These are phyloP conservation scores for Synergus itoensis DNA, from an alignment of 2,888 invertebrate species.

Conservation along the genomic window DNA sequence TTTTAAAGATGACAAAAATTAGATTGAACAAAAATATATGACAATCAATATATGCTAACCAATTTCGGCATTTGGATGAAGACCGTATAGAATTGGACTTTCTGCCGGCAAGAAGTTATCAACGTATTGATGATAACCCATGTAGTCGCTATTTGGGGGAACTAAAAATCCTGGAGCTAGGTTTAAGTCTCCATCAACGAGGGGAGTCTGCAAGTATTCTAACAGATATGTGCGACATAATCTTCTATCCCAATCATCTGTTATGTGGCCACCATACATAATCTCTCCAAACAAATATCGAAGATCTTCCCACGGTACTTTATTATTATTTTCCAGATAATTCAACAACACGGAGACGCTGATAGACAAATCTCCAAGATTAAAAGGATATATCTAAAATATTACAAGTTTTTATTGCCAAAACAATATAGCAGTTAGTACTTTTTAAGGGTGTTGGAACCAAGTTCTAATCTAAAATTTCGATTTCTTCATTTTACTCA, in stretches of 20 bases:
- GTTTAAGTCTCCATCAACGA: conserved; percentile 91
- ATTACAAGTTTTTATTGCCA: neutral
- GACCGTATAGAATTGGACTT: conserved; percentile 93
- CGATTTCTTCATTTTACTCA: no score
- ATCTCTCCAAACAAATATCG: conserved; percentile 97
- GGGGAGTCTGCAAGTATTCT: conserved; percentile 92
- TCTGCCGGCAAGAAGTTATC: conserved; percentile 92
- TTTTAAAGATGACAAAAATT: neutral
- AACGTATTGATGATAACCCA: conserved; percentile 92
- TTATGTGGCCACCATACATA: conserved; percentile 98
- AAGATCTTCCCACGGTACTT: conserved; percentile 96
- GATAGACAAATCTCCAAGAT: conserved; percentile 93
- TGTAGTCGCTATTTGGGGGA: conserved; percentile 93
- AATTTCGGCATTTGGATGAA: conserved; percentile 97
- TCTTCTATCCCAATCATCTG: conserved; percentile 96
- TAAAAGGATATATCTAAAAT: conserved; percentile 84
- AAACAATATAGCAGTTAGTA: neutral
- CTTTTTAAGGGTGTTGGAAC: no score
- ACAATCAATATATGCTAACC: conserved; percentile 77
- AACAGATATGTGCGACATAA: conserved; percentile 91
- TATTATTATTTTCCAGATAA: conserved; percentile 92
- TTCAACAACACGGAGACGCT: conserved; percentile 94
- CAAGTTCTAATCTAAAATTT: no score
- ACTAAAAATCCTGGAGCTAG: conserved; percentile 92
- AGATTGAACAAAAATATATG: neutral